Evolutionary conservation across 1,140 invertebrate species (phyloP).

Genomic region (Heterodera carotae): DNA sequence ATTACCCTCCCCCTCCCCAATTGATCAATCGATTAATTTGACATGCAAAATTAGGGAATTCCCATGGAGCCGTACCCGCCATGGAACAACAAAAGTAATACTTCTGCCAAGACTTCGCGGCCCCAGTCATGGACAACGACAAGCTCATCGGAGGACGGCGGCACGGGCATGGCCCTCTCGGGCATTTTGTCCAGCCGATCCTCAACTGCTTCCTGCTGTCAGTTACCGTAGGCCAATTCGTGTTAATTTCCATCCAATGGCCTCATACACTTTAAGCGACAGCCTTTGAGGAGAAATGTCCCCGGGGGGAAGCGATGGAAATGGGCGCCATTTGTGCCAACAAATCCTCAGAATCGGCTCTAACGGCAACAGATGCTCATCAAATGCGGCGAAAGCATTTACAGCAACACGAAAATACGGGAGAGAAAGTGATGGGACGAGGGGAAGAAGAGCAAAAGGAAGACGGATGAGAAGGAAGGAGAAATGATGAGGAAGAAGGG

Average conservation of each 20-base stretch:
- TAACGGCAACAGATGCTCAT: background rate
- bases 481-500: too few species aligned
- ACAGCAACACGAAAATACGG: too few species aligned
- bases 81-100: background rate
- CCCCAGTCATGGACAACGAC: conserved; percentile 30
- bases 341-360: background rate
- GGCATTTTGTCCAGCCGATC: background rate
- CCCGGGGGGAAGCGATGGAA: background rate
- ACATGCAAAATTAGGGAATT: background rate
- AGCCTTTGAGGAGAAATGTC: background rate
- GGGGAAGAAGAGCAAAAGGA: too few species aligned
- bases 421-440: too few species aligned
- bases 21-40: too few species aligned
- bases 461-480: too few species aligned
- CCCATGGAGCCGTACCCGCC: conserved; percentile 2
- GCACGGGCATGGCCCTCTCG: background rate
- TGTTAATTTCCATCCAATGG: background rate
- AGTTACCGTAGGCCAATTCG: background rate
- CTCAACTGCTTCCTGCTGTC: background rate
- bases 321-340: background rate
- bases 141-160: conserved; percentile 29
- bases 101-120: background rate
- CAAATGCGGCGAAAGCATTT: background rate
- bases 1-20: background rate
- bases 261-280: background rate